Base-by-base conservation (phyloP, 2,113 vertebrate genomes). In the Vulpes vulpes region DNA sequence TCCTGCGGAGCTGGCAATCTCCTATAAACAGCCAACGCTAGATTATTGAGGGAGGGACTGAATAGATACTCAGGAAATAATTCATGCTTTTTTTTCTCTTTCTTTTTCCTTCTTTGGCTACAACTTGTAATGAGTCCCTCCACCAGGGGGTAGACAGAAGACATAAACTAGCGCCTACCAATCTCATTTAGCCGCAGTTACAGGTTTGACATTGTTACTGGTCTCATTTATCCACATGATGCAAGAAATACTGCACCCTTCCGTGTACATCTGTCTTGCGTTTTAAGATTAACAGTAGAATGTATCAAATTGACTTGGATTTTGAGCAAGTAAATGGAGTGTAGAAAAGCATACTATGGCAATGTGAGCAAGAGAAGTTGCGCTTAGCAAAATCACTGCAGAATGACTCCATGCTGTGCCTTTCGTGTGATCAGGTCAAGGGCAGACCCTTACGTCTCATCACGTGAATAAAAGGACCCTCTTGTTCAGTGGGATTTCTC, bases 41-140 rank as follows among this genome's bases (percentile, higher is more conserved):
- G 65, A 32, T 83, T 55, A 55, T 7, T 16, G 23, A 51, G 79
- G 35, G 16, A 73, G 73, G 27, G 51, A 57, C 62, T 59, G 86
- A 83, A 67, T 3, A 83, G 89, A 67, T 17, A 32, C 2, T 94
- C 35, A 27, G 89, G 86, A 96, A 91, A 69, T 78, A 73, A 65
- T 59, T 90, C 82, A 51, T 78, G 81, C 53, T 17, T 71, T 43
- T 43, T 55, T 82, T 51, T 60, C 62, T 84, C 64, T 86, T 57
- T 80, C 71, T 93, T n/a, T 62, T 97, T 67, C 79, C 84, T 83
- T 87, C 83, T 91, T 80, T 32, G 55, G 14, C n/a, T 91, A 12
- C 62, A 49, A 3, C 65, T 78, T 20, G 80, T 91, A 91, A 80
- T 51, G 91, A 94, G 57, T 97, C 81, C 74, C n/a, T 93, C 95